Percentiles rank a stretch among this genome's conserved stretches.
Evolutionary conservation across 53 echinoderm and acorn worm species (phyloP).

Genomic region (Holothuria leucospilota): DNA sequence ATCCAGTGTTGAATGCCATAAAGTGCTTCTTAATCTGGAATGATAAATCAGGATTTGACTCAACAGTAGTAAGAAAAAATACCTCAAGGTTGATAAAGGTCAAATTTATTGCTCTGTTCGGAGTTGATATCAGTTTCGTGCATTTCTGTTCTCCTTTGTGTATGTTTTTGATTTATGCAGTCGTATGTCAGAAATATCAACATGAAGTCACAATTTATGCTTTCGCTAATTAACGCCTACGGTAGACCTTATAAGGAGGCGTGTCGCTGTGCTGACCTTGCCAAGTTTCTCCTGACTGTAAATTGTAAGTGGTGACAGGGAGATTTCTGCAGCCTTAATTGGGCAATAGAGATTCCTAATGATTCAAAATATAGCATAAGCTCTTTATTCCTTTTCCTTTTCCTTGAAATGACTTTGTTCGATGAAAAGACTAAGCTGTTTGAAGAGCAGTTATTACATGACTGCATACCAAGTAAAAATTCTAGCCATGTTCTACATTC

Average conservation of each 20-base stretch:
- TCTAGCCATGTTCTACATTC: constrained; percentile 43
- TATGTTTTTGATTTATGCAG: constrained; percentile 15
- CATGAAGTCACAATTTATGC: constrained; percentile 32
- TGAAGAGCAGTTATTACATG: constrained; percentile 34
- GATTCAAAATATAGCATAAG: constrained; percentile 24
- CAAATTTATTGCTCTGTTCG: no score
- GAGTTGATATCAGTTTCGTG: constrained; percentile 9
- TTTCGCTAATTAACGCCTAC: constrained; percentile 36
- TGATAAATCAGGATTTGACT: no score
- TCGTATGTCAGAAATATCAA: constrained; percentile 18
- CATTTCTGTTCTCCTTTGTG: neutral
- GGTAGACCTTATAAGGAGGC: constrained; percentile 32
- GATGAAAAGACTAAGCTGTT: constrained; percentile 42
- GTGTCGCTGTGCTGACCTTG: neutral
- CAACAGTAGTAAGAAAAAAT: no score
- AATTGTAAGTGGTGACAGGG: constrained; percentile 28
- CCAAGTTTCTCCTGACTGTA: constrained; percentile 18
- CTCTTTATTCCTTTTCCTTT: constrained; percentile 1
- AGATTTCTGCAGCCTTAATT: constrained; percentile 46
- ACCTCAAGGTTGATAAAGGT: no score
- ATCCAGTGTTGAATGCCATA: no score
- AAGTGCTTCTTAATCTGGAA: no score
- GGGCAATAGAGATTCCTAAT: constrained; percentile 33
- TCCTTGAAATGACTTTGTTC: constrained; percentile 14
- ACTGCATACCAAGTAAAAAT: constrained; percentile 47